Conservation (phyloP, 2,888 invertebrate genomes). For the Ferrisia virgata region DNA sequence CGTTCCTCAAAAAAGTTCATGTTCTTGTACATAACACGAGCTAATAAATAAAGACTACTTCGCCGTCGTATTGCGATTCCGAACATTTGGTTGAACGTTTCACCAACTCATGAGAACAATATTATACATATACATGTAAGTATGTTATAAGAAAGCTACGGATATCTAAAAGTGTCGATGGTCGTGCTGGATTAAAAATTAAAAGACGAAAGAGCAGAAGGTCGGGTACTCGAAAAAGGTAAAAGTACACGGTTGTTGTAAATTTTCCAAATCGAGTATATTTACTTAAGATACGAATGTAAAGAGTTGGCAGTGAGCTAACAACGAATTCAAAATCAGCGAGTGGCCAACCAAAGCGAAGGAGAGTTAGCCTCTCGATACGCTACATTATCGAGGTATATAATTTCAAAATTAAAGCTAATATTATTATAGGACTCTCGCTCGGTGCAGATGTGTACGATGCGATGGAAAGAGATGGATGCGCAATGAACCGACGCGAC, state of each 20-base stretch:
- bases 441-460: not conserved
- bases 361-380: not conserved
- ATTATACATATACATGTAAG: not conserved
- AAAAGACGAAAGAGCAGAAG: not conserved
- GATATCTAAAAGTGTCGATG: not conserved
- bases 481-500: too few relatives aligned
- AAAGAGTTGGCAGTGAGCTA: too few relatives aligned
- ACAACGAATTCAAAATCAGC: too few relatives aligned
- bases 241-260: too few relatives aligned
- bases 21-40: not conserved
- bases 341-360: not conserved
- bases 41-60: not conserved
- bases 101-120: not conserved
- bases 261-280: not conserved
- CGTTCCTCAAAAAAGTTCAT: not conserved
- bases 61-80: not conserved
- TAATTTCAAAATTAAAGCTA: slow-evolving; percentile 26
- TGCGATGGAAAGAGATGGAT: not conserved
- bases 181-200: not conserved
- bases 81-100: not conserved
- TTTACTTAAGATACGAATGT: not conserved
- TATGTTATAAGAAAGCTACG: too few relatives aligned
- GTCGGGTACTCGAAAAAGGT: not conserved
- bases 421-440: not conserved
- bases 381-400: not conserved